These are phyloP conservation scores for Tolmerus cingulatus DNA, from an alignment of 2,888 invertebrate species.

Conservation along the genomic window DNA sequence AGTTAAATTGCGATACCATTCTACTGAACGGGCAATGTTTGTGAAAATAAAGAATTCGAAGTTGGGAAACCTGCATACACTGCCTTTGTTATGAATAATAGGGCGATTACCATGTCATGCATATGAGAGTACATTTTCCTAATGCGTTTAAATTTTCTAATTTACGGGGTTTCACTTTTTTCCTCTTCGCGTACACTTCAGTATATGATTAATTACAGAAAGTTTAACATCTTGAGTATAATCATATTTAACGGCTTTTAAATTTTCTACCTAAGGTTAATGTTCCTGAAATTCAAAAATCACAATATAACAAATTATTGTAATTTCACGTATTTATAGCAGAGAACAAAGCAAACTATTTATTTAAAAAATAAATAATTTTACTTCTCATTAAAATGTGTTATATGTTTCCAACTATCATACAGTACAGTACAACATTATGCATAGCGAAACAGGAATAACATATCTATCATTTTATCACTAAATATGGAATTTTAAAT, in stretches of 20 bases:
- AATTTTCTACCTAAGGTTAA: neutral
- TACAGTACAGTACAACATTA: too few relatives aligned
- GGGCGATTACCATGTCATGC: neutral
- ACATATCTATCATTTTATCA: too few relatives aligned
- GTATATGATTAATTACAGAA: neutral
- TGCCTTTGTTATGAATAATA: neutral
- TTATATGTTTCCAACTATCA: too few relatives aligned
- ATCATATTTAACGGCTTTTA: neutral
- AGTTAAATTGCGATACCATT: neutral
- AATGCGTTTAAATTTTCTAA: neutral
- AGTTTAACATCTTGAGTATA: neutral
- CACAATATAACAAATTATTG: neutral
- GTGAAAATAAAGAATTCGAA: neutral
- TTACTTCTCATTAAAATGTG: too few relatives aligned
- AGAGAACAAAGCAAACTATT: too few relatives aligned
- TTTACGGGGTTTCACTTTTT: neutral
- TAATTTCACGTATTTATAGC: too few relatives aligned
- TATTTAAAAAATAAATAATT: too few relatives aligned
- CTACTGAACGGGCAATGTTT: neutral
- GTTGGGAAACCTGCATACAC: neutral
- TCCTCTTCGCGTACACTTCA: neutral
- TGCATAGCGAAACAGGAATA: too few relatives aligned
- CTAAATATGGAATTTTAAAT: too few relatives aligned
- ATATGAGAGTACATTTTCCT: neutral
- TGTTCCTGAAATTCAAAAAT: neutral